Evolutionary conservation across 2,888 invertebrate genomes (phyloP).

Genomic region (Serripes groenlandicus): DNA sequence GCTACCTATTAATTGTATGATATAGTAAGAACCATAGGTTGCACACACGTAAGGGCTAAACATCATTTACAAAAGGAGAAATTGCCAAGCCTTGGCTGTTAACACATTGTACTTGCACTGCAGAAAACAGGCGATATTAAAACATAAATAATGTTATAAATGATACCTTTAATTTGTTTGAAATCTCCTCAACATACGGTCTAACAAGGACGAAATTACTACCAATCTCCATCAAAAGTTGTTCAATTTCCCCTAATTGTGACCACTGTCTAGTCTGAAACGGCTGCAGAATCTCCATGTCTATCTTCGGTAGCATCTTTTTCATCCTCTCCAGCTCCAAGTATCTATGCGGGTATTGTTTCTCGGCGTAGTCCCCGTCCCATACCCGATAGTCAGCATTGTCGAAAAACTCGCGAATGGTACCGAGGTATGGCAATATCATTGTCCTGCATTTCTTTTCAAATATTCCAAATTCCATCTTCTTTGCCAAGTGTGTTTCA

Average conservation of each 20-base stretch:
- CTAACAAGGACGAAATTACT: constrained; percentile 21
- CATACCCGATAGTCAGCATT: constrained; percentile 27
- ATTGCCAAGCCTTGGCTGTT: too few species aligned
- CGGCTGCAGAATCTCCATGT: constrained; percentile 27
- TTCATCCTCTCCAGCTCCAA: constrained; percentile 31
- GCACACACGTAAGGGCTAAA: too few species aligned
- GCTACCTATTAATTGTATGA: too few species aligned
- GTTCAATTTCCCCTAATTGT: constrained; percentile 14
- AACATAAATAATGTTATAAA: too few species aligned
- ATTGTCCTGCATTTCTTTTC: constrained; percentile 22
- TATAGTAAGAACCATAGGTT: too few species aligned
- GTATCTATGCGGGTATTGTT: constrained; percentile 19
- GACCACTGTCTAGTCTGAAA: constrained; percentile 26
- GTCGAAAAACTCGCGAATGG: constrained; percentile 38
- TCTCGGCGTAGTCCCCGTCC: constrained; percentile 20
- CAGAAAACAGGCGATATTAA: too few species aligned
- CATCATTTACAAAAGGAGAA: too few species aligned
- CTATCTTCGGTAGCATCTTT: background rate
- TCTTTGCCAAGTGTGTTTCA: constrained; percentile 18
- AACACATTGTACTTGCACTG: too few species aligned
- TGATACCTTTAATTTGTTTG: too few species aligned
- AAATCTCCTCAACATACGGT: constrained; percentile 31
- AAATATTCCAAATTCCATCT: constrained; percentile 31
- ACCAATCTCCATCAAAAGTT: constrained; percentile 25
- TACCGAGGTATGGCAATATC: constrained; percentile 36